Percentiles rank a stretch among this genome's conserved stretches.
These are phyloP conservation scores for Andrena flavipes DNA, from an alignment of 2,888 invertebrate species.

Conservation along the genomic window DNA sequence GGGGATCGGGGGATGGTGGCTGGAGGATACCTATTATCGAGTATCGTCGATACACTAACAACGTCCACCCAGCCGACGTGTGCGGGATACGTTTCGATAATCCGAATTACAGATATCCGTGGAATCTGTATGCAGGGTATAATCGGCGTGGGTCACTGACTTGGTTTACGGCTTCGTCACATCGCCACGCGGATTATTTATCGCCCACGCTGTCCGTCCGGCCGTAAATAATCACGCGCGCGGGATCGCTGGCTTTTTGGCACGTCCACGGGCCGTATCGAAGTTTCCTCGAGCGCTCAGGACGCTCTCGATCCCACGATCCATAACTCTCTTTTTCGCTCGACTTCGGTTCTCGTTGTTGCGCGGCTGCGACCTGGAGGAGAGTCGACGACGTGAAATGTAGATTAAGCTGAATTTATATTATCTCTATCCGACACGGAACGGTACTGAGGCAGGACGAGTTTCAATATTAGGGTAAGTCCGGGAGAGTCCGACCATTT, in stretches of 20 bases:
- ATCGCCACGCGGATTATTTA: constrained; percentile 43
- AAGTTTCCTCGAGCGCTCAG: not conserved
- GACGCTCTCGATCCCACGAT: not conserved
- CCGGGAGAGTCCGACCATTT: no score
- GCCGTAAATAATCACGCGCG: constrained; percentile 16
- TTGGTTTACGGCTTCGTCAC: constrained; percentile 49
- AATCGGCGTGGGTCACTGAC: constrained; percentile 33
- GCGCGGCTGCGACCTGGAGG: no score
- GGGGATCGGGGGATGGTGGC: not conserved
- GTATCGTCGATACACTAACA: constrained; percentile 38
- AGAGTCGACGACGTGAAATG: no score
- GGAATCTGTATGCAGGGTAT: constrained; percentile 32
- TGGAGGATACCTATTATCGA: constrained; percentile 50
- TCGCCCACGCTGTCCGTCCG: not conserved
- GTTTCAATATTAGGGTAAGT: no score
- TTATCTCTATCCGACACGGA: no score
- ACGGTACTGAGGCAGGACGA: no score
- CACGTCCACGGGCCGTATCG: not conserved
- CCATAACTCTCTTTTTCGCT: not conserved
- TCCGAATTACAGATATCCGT: constrained; percentile 59
- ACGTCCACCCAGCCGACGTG: not conserved
- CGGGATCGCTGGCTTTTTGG: not conserved
- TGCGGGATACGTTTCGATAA: constrained; percentile 45
- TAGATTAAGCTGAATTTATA: no score
- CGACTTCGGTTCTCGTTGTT: no score